Conservation (phyloP, 2,113 vertebrate genomes). For the Gopherus evgoodei region DNA sequence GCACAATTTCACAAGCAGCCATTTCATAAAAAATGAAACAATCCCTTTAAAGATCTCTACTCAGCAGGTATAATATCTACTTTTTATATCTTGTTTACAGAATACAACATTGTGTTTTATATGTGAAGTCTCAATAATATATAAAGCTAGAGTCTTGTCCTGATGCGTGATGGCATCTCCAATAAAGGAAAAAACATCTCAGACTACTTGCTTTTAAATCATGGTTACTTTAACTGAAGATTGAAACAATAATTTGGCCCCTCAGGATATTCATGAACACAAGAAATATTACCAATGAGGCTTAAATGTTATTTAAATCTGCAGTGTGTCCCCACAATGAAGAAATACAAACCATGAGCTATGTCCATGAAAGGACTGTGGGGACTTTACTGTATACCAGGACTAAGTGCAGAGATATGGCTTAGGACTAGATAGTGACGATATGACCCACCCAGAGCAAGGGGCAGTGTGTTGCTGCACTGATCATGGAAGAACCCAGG, state of each 20-base stretch:
- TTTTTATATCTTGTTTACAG: conserved; percentile 42
- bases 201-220: conserved; percentile 74
- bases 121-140: conserved; percentile 1
- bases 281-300: conserved; percentile 72
- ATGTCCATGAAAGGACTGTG: conserved; percentile 17
- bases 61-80: conserved; percentile 38
- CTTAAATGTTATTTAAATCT: conserved; percentile 54
- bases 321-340: conserved; percentile 14
- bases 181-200: conserved; percentile 50
- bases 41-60: not conserved
- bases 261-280: conserved; percentile 66
- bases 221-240: conserved; percentile 74
- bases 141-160: conserved; percentile 73
- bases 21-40: not conserved
- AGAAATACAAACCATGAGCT: conserved; percentile 71
- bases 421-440: not conserved
- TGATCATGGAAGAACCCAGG: not conserved
- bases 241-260: conserved; percentile 77
- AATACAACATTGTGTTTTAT: conserved; percentile 17
- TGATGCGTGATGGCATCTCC: conserved; percentile 17
- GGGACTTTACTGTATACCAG: not conserved
- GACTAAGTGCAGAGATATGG: conserved; percentile 14
- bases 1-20: not conserved
- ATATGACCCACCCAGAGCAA: not conserved
- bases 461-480: not conserved